These are phyloP conservation scores for Paradisaea rubra DNA, from an alignment of 2,113 vertebrate species.

Conservation along the genomic window DNA sequence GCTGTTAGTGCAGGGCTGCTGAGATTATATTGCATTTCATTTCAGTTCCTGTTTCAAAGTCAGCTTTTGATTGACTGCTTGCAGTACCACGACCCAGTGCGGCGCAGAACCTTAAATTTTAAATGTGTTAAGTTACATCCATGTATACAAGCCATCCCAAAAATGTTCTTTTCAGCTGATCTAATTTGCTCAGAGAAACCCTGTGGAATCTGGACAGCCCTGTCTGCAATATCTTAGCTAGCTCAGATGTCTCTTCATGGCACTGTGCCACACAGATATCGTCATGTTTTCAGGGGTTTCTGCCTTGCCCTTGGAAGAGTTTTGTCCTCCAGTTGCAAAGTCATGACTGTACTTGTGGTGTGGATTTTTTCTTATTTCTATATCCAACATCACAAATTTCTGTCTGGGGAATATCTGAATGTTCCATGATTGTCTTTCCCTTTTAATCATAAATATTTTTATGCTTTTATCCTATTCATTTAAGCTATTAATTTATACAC, in stretches of 20 bases:
- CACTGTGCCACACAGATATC: background rate
- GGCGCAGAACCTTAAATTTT: background rate
- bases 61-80: background rate
- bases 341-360: background rate
- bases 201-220: background rate
- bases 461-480: background rate
- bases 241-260: background rate
- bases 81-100: background rate
- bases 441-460: background rate
- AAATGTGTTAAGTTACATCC: background rate
- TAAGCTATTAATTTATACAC: background rate
- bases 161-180: background rate
- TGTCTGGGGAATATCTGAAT: background rate
- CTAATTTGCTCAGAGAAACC: background rate
- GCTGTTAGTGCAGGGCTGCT: background rate
- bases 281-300: background rate
- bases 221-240: background rate
- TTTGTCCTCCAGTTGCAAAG: background rate
- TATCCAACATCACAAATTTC: background rate
- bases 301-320: background rate
- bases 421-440: background rate
- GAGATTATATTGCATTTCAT: background rate
- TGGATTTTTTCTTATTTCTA: background rate
- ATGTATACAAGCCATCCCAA: background rate
- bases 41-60: background rate